Conservation (phyloP, 2,797 vertebrate genomes). For the Hylomyscus alleni region DNA sequence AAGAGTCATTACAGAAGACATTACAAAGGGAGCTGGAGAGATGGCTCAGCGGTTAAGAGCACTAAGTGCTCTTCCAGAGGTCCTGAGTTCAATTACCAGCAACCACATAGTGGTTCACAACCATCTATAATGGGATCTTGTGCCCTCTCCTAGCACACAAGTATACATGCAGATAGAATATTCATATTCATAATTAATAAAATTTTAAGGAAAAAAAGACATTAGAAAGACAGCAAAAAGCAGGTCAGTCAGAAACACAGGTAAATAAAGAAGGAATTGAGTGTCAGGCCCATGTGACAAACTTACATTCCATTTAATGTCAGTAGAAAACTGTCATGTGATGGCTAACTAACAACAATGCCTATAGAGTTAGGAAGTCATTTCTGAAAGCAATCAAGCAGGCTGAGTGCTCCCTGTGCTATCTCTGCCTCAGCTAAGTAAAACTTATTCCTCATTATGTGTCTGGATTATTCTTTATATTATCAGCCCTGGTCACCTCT, state of each 20-base stretch:
- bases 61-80: no score
- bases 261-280: background rate
- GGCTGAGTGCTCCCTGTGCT: background rate
- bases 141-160: no score
- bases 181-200: no score
- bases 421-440: background rate
- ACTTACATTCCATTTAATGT: background rate
- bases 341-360: background rate
- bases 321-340: background rate
- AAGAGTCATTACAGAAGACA: background rate
- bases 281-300: background rate
- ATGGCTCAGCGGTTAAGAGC: no score
- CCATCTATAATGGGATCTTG: no score
- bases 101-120: no score
- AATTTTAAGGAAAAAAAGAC: no score
- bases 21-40: background rate
- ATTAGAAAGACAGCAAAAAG: background rate
- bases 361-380: background rate
- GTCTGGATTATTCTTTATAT: constrained; percentile 12
- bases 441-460: background rate
- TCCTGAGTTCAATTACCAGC: no score
- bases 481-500: background rate
- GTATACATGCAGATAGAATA: no score
- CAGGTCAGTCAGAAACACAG: no score
- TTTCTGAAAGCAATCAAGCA: no score